Percentiles rank a stretch among this genome's conserved stretches.
These are phyloP conservation scores for Chalcis sispes DNA, from an alignment of 2,888 invertebrate species.

Conservation along the genomic window DNA sequence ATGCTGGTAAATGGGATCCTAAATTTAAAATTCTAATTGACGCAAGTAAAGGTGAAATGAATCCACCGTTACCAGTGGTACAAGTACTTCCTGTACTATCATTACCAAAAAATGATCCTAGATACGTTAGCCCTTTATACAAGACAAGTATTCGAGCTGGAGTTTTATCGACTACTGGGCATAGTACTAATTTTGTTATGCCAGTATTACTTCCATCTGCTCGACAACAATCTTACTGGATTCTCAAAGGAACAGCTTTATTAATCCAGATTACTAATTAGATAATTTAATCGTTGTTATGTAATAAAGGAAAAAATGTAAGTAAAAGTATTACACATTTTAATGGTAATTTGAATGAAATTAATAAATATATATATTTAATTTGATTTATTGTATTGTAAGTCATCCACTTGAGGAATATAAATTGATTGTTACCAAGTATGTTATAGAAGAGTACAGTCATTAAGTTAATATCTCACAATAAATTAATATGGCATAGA, in stretches of 20 bases:
- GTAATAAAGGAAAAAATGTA: not conserved
- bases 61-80: slow-evolving; percentile 83
- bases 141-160: slow-evolving; percentile 93
- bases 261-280: slow-evolving; percentile 89
- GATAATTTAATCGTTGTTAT: slow-evolving; percentile 56
- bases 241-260: slow-evolving; percentile 91
- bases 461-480: slow-evolving; percentile 46
- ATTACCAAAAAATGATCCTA: slow-evolving; percentile 79
- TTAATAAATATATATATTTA: too few relatives aligned
- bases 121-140: slow-evolving; percentile 89
- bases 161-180: slow-evolving; percentile 92
- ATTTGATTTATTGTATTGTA: slow-evolving; percentile 6
- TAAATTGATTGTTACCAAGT: too few relatives aligned
- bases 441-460: not conserved
- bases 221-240: slow-evolving; percentile 87
- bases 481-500: slow-evolving; percentile 36
- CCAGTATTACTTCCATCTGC: slow-evolving; percentile 84
- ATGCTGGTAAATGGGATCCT: slow-evolving; percentile 92
- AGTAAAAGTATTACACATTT: too few relatives aligned
- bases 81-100: slow-evolving; percentile 82
- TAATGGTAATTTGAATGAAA: slow-evolving; percentile 27
- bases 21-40: slow-evolving; percentile 83
- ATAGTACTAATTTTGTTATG: slow-evolving; percentile 94
- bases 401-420: too few relatives aligned
- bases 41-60: slow-evolving; percentile 87